Conservation (phyloP, 2,888 invertebrate genomes). For the Ctenicera cuprea region DNA sequence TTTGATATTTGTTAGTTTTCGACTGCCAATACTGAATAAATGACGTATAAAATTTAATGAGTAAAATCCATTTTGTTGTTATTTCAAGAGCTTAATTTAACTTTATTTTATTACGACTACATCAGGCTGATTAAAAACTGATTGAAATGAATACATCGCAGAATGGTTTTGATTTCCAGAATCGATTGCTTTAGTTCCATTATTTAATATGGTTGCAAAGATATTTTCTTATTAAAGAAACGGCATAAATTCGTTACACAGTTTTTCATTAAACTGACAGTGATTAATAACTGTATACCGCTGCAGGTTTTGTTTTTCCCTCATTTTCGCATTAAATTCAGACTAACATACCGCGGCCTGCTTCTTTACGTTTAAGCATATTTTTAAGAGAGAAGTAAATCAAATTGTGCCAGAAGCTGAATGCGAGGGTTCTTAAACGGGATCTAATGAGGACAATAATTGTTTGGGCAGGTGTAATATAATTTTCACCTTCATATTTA, state of each 20-base stretch:
- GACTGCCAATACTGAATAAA: no score
- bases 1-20: neutral
- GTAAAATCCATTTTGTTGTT: no score
- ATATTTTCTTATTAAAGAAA: neutral
- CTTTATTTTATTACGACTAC: no score
- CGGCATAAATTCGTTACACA: conserved; percentile 3
- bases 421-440: neutral
- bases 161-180: no score
- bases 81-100: no score
- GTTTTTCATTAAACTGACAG: conserved; percentile 16
- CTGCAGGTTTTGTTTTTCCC: conserved; percentile 3
- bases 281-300: conserved; percentile 19
- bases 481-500: neutral
- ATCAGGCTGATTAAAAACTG: no score
- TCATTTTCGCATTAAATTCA: conserved; percentile 9
- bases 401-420: neutral
- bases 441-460: neutral
- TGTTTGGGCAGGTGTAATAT: conserved; percentile 2
- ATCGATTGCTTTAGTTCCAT: no score
- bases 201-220: no score
- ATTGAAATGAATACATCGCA: no score
- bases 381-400: neutral
- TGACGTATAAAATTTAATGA: no score
- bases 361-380: conserved; percentile 7
- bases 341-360: neutral